These are phyloP conservation scores for Lepidurus couesii DNA, from an alignment of 1,140 invertebrate genomes.

Conservation along the genomic window DNA sequence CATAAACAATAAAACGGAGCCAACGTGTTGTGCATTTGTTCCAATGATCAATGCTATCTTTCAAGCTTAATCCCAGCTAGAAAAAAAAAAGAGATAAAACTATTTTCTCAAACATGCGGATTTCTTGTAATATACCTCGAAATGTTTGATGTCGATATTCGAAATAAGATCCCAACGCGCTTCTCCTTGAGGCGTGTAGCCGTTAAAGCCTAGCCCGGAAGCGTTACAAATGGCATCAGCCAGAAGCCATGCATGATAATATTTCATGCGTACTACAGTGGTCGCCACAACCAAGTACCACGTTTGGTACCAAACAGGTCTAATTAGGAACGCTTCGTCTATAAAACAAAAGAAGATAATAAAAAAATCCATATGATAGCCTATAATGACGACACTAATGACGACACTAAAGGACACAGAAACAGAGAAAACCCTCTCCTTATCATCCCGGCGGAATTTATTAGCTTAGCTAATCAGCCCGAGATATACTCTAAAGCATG, in stretches of 20 bases:
- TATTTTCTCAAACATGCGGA: background rate
- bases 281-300: conserved; percentile 73
- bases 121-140: conserved; percentile 70
- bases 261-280: conserved; percentile 76
- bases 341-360: conserved; percentile 39
- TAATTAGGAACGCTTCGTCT: conserved; percentile 62
- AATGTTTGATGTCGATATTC: conserved; percentile 79
- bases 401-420: conserved; percentile 22
- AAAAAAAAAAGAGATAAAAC: conserved; percentile 30
- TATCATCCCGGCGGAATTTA: background rate
- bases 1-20: conserved; percentile 80
- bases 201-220: conserved; percentile 84
- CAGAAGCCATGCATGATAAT: conserved; percentile 93
- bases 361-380: background rate
- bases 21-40: conserved; percentile 87
- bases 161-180: conserved; percentile 78
- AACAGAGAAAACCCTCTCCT: background rate
- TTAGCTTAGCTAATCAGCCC: too few species aligned
- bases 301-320: conserved; percentile 59
- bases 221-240: conserved; percentile 92
- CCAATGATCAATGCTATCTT: conserved; percentile 77
- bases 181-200: conserved; percentile 65
- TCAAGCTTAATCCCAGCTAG: conserved; percentile 66
- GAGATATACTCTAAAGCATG: conserved; percentile 30
- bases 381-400: conserved; percentile 29